Evolutionary conservation across 2,113 vertebrate species (phyloP).

Genomic region (Pelecanus crispus): DNA sequence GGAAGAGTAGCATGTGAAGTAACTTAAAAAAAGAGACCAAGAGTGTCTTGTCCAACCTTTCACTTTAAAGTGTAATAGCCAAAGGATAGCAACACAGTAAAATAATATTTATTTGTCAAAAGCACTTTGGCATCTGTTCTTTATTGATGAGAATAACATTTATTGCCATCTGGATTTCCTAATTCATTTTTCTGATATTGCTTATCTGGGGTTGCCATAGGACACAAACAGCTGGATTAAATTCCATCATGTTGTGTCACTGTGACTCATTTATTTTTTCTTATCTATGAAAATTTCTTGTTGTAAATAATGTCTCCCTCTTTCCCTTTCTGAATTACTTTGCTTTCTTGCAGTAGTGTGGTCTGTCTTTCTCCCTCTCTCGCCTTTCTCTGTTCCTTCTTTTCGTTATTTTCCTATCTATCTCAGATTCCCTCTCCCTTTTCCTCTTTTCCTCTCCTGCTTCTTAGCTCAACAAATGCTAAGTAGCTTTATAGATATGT

Average conservation of each 20-base stretch:
- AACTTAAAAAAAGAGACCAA: background rate
- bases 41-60: background rate
- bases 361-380: background rate
- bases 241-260: constrained; percentile 47
- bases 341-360: background rate
- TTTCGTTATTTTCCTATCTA: background rate
- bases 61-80: background rate
- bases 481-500: background rate
- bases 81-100: background rate
- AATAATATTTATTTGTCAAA: constrained; percentile 7
- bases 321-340: background rate
- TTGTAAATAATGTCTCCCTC: constrained; percentile 33
- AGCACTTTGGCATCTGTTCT: constrained; percentile 24
- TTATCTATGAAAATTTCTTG: constrained; percentile 50
- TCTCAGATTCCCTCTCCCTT: background rate
- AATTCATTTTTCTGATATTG: constrained; percentile 45
- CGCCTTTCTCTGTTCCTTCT: background rate
- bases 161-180: constrained; percentile 46
- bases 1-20: background rate
- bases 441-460: background rate
- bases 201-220: constrained; percentile 60
- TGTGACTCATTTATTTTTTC: constrained; percentile 51
- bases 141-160: constrained; percentile 37
- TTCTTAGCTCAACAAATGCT: background rate
- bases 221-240: constrained; percentile 57